Percentiles rank a stretch among this genome's conserved stretches.
Conservation (phyloP, 2,888 invertebrate species). For the Micropterix aruncella region DNA sequence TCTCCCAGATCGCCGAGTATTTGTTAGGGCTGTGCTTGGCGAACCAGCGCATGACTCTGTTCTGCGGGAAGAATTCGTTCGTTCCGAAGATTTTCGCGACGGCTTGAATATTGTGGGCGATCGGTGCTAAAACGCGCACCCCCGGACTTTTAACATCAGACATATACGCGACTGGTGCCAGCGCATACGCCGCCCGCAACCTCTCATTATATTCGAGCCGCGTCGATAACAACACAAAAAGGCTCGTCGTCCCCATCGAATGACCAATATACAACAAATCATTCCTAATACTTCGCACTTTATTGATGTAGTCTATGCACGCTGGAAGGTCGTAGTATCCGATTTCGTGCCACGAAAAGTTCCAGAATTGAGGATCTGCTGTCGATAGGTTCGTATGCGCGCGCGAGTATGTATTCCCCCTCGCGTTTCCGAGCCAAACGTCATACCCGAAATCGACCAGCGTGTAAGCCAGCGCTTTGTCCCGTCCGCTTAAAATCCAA, state of each 20-base stretch:
- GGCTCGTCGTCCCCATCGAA: conserved; percentile 77
- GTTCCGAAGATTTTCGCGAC: conserved; percentile 49
- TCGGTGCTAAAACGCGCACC: conserved; percentile 52
- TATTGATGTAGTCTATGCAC: conserved; percentile 53
- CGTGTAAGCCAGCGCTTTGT: conserved; percentile 48
- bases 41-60: conserved; percentile 41
- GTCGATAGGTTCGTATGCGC: conserved; percentile 41
- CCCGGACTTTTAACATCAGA: conserved; percentile 49
- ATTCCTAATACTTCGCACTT: conserved; percentile 24
- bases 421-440: conserved; percentile 73
- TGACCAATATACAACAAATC: conserved; percentile 70
- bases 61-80: conserved; percentile 60
- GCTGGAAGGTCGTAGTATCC: conserved; percentile 78
- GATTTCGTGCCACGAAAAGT: conserved; percentile 78
- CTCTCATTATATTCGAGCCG: conserved; percentile 52
- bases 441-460: conserved; percentile 56
- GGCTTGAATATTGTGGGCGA: conserved; percentile 42
- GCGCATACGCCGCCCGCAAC: conserved; percentile 48
- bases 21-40: conserved; percentile 43
- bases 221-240: conserved; percentile 55
- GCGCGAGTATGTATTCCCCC: conserved; percentile 67
- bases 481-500: conserved; percentile 57
- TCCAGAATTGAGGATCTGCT: conserved; percentile 53
- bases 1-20: conserved; percentile 53
- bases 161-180: conserved; percentile 60